These are phyloP conservation scores for Sitodiplosis mosellana DNA, from an alignment of 1,140 invertebrate species.

Conservation along the genomic window DNA sequence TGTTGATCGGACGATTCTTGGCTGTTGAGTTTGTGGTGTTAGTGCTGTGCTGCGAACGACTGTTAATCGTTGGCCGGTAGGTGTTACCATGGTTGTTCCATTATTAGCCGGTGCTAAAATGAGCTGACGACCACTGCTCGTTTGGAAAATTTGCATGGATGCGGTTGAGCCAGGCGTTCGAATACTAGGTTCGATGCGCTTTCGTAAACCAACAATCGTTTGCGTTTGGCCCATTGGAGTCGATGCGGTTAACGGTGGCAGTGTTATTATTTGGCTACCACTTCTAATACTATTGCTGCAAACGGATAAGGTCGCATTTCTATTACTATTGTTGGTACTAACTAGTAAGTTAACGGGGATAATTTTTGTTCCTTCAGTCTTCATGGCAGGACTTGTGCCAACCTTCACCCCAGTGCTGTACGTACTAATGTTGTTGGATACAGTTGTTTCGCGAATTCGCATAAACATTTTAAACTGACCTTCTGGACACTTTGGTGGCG, in stretches of 20 bases:
- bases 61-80: conserved; percentile 32
- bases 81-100: conserved; percentile 25
- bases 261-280: too few species aligned
- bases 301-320: background rate
- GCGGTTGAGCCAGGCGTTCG: background rate
- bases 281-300: background rate
- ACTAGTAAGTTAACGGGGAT: conserved; percentile 8
- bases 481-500: conserved; percentile 45
- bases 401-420: conserved; percentile 13
- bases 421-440: conserved; percentile 17
- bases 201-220: background rate
- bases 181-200: background rate
- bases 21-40: background rate
- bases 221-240: background rate
- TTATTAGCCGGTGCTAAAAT: conserved; percentile 30
- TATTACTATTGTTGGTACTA: background rate
- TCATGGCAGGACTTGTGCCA: conserved; percentile 23
- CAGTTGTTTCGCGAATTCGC: conserved; percentile 15
- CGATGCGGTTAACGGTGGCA: background rate
- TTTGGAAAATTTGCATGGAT: conserved; percentile 46
- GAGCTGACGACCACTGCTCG: conserved; percentile 45
- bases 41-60: conserved; percentile 11
- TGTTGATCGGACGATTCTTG: too few species aligned
- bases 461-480: conserved; percentile 28
- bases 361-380: conserved; percentile 17